Base-by-base conservation (phyloP, 2,113 vertebrate species). In the Dicrurus megarhynchus region DNA sequence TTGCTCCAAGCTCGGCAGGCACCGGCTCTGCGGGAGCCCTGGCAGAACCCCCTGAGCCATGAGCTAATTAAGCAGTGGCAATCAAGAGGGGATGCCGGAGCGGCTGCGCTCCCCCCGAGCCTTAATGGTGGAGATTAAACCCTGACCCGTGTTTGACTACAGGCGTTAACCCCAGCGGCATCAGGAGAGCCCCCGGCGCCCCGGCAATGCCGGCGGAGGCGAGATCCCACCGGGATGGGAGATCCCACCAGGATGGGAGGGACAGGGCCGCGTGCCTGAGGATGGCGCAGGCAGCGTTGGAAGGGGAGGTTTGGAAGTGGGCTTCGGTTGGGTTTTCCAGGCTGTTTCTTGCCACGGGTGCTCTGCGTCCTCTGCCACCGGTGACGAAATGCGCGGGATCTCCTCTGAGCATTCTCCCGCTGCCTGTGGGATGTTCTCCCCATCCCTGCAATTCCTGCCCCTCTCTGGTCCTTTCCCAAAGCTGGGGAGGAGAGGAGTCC, bases 81-180 rank as follows among this genome's bases (percentile, higher is more conserved):
- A 88, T 95, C 96, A 96, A 93, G 95, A 89, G 94, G 75, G 46
- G 53, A 39, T 89, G 74, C 91, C 13, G 0, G 41, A 74, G 89
- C 8, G 41, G 87, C 93, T 55, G 87, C 6, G 5, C 86, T 96
- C 96, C 94, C 71, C 37, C 68, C 3, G 69, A 88, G 95, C 91
- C 46, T 0, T 86, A 70, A 91, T 50, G 79, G 88, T 35, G 91
- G 39, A 86, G 93, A 96, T 97, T 91, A 97, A 97, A 90, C 91
- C 93, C 82, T 94, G 96, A 27, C 87, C 95, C 11, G 41, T 95
- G 96, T 97, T 84, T 96, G 94, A 94, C 86, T 73, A 84, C 96
- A 83, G 2, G 28, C 3, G 0, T 79, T 61, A 91, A 84, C 93
- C 89, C 64, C 47, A 4, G 63, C 3, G 5, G 71, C 79, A 63